Conservation (phyloP, 2,888 invertebrate species). For the Thymelicus acteon region DNA sequence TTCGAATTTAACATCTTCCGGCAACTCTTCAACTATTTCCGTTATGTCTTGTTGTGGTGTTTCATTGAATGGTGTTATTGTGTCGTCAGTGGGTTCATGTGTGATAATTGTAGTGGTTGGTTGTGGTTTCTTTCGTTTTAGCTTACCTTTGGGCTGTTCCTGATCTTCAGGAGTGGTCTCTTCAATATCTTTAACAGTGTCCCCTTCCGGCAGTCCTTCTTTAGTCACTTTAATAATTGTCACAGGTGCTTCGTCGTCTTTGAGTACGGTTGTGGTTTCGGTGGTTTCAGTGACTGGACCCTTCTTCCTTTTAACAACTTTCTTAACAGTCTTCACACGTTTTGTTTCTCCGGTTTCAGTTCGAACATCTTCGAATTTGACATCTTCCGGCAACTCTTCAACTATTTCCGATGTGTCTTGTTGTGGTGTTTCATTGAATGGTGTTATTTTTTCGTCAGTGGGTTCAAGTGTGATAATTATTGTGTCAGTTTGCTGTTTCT, state of each 20-base stretch:
- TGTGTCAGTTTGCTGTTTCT: slow-evolving; percentile 44
- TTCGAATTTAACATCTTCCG: no score
- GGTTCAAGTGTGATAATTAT: no score
- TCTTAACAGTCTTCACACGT: slow-evolving; percentile 56
- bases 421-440: slow-evolving; percentile 44
- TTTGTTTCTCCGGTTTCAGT: slow-evolving; percentile 60
- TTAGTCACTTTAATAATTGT: slow-evolving; percentile 40
- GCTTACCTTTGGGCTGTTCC: slow-evolving; percentile 12
- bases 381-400: slow-evolving; percentile 46
- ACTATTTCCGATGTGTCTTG: slow-evolving; percentile 47
- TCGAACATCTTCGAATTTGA: slow-evolving; percentile 60
- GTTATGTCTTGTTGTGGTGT: no score
- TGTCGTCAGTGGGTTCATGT: no score
- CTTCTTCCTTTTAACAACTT: slow-evolving; percentile 51
- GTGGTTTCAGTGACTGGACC: slow-evolving; percentile 50
- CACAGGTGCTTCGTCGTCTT: slow-evolving; percentile 64
- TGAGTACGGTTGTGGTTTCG: slow-evolving; percentile 39
- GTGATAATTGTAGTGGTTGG: no score
- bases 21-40: no score
- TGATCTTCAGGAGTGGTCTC: slow-evolving; percentile 34
- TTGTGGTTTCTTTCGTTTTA: not conserved
- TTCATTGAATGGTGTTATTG: no score
- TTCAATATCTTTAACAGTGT: slow-evolving; percentile 43
- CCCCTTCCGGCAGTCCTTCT: slow-evolving; percentile 43
- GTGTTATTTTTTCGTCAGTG: no score